phyloP scores from a whole-genome alignment of 2,888 invertebrate genomes.

The Venusia cambrica region DNA sequence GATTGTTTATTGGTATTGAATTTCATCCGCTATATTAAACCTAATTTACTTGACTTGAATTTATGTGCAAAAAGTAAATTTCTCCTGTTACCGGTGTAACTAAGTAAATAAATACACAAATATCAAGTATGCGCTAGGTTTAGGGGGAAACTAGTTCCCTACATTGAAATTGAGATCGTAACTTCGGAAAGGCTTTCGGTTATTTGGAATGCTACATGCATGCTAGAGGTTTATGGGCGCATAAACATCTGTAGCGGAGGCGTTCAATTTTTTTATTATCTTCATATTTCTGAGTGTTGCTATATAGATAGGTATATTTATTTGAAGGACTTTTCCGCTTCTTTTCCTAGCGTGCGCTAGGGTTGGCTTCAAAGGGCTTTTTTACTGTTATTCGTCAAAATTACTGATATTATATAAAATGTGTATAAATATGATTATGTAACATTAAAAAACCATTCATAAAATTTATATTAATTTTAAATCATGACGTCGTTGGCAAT shows the following conservation, averaged over 20 bases:
- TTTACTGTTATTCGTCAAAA: too few species aligned
- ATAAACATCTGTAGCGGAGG: conserved; percentile 28
- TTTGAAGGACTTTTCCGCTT: conserved; percentile 1
- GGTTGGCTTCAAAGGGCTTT: too few species aligned
- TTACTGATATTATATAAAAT: too few species aligned
- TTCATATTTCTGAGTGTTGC: conserved; percentile 15
- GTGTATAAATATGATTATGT: too few species aligned
- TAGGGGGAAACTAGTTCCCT: conserved; percentile 5
- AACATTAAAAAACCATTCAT: too few species aligned
- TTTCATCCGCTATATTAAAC: conserved; percentile 14
- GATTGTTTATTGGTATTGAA: conserved; percentile 24
- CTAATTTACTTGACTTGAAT: not conserved
- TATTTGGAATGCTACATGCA: conserved; percentile 27
- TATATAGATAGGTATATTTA: conserved; percentile 12
- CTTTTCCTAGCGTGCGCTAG: too few species aligned
- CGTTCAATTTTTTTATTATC: conserved; percentile 26
- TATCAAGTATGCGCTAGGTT: conserved; percentile 1
- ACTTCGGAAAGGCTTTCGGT: conserved; percentile 19
- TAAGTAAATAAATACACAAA: conserved; percentile 15
- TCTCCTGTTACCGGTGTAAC: conserved; percentile 1
- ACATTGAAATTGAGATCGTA: conserved; percentile 21
- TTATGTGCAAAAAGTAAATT: conserved; percentile 1
- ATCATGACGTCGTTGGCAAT: too few species aligned
- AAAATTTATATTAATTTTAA: too few species aligned
- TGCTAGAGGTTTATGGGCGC: conserved; percentile 24